phyloP scores from a whole-genome alignment of 2,888 invertebrate species.

The Mythimna albipuncta region DNA sequence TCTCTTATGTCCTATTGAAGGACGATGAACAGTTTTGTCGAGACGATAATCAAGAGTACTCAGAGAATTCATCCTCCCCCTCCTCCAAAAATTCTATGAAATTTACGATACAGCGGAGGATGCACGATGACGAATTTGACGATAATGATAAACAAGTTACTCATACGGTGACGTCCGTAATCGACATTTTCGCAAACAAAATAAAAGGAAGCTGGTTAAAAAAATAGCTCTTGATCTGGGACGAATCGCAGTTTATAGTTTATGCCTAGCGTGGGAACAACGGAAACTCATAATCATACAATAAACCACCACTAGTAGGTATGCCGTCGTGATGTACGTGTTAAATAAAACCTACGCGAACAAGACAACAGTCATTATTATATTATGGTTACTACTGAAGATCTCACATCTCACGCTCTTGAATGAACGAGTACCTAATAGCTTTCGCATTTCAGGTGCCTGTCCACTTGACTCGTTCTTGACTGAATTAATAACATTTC shows the following conservation, averaged over 20 bases:
- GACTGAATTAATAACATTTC: slow-evolving; percentile 14
- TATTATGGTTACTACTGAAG: slow-evolving; percentile 34
- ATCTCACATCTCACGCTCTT: slow-evolving; percentile 46
- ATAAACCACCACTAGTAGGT: slow-evolving; percentile 69
- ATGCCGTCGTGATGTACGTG: slow-evolving; percentile 48
- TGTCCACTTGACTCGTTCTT: slow-evolving; percentile 31
- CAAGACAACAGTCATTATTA: slow-evolving; percentile 35
- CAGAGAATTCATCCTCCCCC: neutral
- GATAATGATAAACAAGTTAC: slow-evolving; percentile 24
- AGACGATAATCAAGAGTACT: slow-evolving; percentile 2
- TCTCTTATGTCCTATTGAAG: neutral
- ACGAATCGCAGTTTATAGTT: slow-evolving; percentile 48
- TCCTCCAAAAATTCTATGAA: neutral
- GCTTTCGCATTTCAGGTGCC: slow-evolving; percentile 32
- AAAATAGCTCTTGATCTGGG: slow-evolving; percentile 34
- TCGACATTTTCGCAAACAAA: slow-evolving; percentile 4
- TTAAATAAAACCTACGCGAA: slow-evolving; percentile 59
- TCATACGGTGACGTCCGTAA: slow-evolving; percentile 16
- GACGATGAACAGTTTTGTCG: neutral
- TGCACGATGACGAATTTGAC: slow-evolving; percentile 11
- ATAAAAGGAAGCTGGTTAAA: slow-evolving; percentile 50
- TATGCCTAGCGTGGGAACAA: slow-evolving; percentile 63
- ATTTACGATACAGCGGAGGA: neutral
- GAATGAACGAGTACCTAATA: slow-evolving; percentile 41
- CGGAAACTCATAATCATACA: slow-evolving; percentile 74